phyloP scores from a whole-genome alignment of 2,113 vertebrate species.

The Sceloporus undulatus region DNA sequence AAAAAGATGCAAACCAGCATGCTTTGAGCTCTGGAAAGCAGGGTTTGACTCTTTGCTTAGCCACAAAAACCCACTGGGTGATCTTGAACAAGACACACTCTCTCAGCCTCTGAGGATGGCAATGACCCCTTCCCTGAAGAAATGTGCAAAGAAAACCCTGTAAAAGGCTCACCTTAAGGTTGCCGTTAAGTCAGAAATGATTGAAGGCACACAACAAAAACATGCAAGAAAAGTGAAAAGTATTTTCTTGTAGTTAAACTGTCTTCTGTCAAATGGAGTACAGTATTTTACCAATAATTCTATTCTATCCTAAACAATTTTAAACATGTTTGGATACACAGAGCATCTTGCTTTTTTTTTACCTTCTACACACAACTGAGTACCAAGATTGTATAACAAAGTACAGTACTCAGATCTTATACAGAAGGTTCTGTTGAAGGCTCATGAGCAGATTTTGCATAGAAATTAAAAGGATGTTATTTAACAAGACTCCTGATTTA shows the following conservation, averaged over 20 bases:
- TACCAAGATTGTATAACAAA: neutral
- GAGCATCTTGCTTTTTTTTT: neutral
- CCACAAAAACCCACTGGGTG: too few relatives aligned
- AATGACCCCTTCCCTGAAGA: too few relatives aligned
- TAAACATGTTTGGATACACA: neutral
- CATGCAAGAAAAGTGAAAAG: neutral
- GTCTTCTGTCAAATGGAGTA: neutral
- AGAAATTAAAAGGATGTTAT: neutral
- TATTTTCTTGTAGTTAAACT: neutral
- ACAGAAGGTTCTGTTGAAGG: neutral
- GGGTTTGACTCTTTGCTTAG: too few relatives aligned
- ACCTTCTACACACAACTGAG: neutral
- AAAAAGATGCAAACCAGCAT: too few relatives aligned
- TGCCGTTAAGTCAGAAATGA: too few relatives aligned
- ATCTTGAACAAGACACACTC: too few relatives aligned
- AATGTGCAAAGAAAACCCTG: too few relatives aligned
- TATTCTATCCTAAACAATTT: neutral
- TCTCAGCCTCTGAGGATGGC: too few relatives aligned
- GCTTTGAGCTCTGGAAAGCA: too few relatives aligned
- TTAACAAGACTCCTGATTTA: neutral
- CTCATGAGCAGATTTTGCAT: neutral
- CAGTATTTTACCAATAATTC: neutral
- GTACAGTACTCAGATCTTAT: neutral
- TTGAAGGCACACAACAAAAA: neutral
- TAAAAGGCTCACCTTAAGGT: too few relatives aligned